Percentiles rank a stretch among this genome's conserved stretches.
Conservation (phyloP, 2,888 invertebrate species). For the Tiphia femorata region DNA sequence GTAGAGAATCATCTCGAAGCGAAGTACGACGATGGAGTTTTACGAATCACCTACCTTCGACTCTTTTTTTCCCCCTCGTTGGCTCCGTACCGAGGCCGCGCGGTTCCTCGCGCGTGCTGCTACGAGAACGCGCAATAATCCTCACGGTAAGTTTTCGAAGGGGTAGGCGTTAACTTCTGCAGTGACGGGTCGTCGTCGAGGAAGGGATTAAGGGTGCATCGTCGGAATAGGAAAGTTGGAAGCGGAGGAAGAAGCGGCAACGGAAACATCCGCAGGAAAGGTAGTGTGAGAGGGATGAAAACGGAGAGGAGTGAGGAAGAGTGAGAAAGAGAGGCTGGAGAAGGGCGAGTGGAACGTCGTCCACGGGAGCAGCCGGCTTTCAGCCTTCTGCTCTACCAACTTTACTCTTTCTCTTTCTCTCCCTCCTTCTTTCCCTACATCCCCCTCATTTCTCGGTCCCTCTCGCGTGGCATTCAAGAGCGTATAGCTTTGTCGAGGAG, state of each 20-base stretch:
- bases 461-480: no score
- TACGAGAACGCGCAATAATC: background rate
- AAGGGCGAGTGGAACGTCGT: no score
- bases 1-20: background rate
- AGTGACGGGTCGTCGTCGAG: constrained; percentile 25
- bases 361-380: constrained; percentile 41
- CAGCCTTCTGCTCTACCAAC: constrained; percentile 33
- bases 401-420: constrained; percentile 31
- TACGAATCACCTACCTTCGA: constrained; percentile 7
- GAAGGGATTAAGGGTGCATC: constrained; percentile 44
- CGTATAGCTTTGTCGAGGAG: no score
- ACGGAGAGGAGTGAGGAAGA: background rate
- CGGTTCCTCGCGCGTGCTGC: background rate
- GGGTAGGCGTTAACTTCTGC: constrained; percentile 27
- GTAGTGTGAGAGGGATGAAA: background rate
- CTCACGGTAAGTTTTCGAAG: constrained; percentile 20
- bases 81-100: background rate
- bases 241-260: constrained; percentile 12
- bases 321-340: constrained; percentile 15
- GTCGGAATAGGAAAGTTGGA: constrained; percentile 38
- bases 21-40: background rate
- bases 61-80: constrained; percentile 8
- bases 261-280: background rate
- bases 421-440: constrained; percentile 1
- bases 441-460: constrained; percentile 15